Evolutionary conservation across 2,797 vertebrate species (phyloP).

Genomic region (Sparus aurata): DNA sequence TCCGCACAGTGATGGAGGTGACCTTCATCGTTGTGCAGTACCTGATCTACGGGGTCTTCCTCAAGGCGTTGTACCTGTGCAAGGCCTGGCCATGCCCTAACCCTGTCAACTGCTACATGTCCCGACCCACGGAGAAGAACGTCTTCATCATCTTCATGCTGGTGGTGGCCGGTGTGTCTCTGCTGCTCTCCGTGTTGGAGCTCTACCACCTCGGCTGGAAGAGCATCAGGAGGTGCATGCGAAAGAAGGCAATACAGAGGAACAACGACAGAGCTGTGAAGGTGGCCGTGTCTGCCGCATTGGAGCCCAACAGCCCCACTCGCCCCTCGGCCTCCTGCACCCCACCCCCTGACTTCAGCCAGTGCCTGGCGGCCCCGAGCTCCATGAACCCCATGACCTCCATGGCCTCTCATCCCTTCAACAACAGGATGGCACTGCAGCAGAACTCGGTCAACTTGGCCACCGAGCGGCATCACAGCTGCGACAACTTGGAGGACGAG

Average conservation of each 20-base stretch:
- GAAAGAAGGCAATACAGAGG: slow-evolving; percentile 62
- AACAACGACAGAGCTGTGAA: slow-evolving; percentile 37
- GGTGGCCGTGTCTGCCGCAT: slow-evolving; percentile 45
- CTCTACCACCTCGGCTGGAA: slow-evolving; percentile 95
- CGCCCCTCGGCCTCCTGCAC: slow-evolving; percentile 84
- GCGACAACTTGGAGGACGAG: slow-evolving; percentile 76
- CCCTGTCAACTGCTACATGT: slow-evolving; percentile 97
- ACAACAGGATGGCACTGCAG: slow-evolving; percentile 91
- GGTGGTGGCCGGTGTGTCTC: slow-evolving; percentile 92
- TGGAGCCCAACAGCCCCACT: slow-evolving; percentile 61
- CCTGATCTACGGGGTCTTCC: slow-evolving; percentile 94
- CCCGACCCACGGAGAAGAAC: slow-evolving; percentile 97
- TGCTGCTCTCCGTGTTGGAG: slow-evolving; percentile 93
- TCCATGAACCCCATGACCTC: slow-evolving; percentile 75
- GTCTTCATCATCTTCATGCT: slow-evolving; percentile 99
- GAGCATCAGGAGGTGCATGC: slow-evolving; percentile 82
- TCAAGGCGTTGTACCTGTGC: slow-evolving; percentile 92
- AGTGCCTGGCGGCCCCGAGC: slow-evolving; percentile 85
- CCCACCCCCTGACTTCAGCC: slow-evolving; percentile 93
- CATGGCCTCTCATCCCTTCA: slow-evolving; percentile 88
- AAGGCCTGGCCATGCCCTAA: slow-evolving; percentile 93
- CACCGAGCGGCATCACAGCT: slow-evolving; percentile 87
- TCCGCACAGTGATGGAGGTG: slow-evolving; percentile 96
- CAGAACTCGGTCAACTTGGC: slow-evolving; percentile 94
- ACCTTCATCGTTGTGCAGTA: slow-evolving; percentile 96